Base-by-base conservation (phyloP, 2,113 vertebrate species). In the Scopus umbretta region DNA sequence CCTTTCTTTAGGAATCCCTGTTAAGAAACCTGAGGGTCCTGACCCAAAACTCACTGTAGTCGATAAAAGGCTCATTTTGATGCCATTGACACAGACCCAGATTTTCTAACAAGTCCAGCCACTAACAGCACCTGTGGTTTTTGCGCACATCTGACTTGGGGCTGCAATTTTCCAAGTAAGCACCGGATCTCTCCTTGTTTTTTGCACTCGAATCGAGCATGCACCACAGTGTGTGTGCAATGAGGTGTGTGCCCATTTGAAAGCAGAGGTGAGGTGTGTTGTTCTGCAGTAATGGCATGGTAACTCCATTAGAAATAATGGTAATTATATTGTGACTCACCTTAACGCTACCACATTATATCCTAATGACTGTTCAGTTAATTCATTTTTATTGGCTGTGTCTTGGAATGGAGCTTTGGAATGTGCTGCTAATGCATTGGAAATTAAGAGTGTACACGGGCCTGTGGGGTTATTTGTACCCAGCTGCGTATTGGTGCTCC, bases 291-390 rank as follows among this genome's bases (percentile, higher is more conserved):
- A 96, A 97, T 47, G 63, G 89, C 53, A 6, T 7, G 70, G 88
- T 50, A 92, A 89, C 68, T 95, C 86, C 95, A 89, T 97, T 80
- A 96, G 92, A 95, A 97, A 91, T 70, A 76, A 88, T 63, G 89
- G 84, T 43, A 91, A 97, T 97, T 97, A 85, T 80, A 23, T 66
- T 93, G 95, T 95, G 94, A 91, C 92, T 97, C 96, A 95, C 95
- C 95, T 96, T 94, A 96, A 94, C 23, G 38, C 89, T 92, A 92
- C 84, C 87, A 82, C 92, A 95, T 97, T 95, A 90, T 89, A 94
- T 92, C 91, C 94, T 95, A 96, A 97, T 95, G 94, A 83, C 89
- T 86, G 27, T 91, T 96, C 78, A 36, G 91, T 90, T 97, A 91
- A 96, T 96, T 97, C 95, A 52, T 94, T 97, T 95, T 97, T 94